A percentile compares a stretch with the other conserved stretches of the same genome.
phyloP scores from a whole-genome alignment of 2,113 vertebrate genomes.

The Arothron firmamentum region DNA sequence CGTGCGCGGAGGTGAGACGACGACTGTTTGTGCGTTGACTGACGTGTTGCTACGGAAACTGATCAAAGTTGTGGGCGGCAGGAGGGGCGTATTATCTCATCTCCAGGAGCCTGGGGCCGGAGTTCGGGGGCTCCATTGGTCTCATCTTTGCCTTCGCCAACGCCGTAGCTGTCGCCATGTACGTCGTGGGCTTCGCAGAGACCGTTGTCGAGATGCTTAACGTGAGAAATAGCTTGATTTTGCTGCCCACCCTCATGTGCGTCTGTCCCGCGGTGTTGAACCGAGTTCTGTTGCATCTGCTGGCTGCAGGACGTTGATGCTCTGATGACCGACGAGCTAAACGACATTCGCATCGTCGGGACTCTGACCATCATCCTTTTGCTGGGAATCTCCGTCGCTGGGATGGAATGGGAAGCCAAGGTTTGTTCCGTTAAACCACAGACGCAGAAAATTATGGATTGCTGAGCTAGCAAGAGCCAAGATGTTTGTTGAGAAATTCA shows the following conservation, averaged over 20 bases:
- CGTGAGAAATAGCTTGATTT: slow-evolving; percentile 66
- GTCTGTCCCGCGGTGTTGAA: fast-evolving
- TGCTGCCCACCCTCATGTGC: fast-evolving
- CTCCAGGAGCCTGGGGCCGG: slow-evolving; percentile 93
- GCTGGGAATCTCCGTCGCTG: slow-evolving; percentile 92
- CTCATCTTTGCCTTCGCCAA: slow-evolving; percentile 97
- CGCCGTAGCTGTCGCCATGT: slow-evolving; percentile 97
- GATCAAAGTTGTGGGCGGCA: not conserved
- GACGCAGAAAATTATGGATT: not conserved
- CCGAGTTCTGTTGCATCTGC: not conserved
- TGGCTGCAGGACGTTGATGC: slow-evolving; percentile 81
- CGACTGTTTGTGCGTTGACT: not conserved
- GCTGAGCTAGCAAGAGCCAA: too few relatives aligned
- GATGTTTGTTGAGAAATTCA: too few relatives aligned
- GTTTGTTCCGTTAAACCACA: slow-evolving; percentile 55
- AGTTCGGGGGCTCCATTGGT: slow-evolving; percentile 95
- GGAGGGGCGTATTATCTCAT: slow-evolving; percentile 97
- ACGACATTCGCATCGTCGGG: slow-evolving; percentile 95
- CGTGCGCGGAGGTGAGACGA: slow-evolving; percentile 90
- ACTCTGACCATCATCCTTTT: slow-evolving; percentile 89
- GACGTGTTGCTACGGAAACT: not conserved
- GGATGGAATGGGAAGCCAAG: slow-evolving; percentile 99
- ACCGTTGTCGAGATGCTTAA: slow-evolving; percentile 93
- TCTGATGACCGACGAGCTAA: slow-evolving; percentile 89
- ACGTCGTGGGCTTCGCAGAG: slow-evolving; percentile 96